Evolutionary conservation across 1,140 invertebrate genomes (phyloP), one percentile per base, ranked within the genome.

Genomic region (Zaprionus nigranus): DNA sequence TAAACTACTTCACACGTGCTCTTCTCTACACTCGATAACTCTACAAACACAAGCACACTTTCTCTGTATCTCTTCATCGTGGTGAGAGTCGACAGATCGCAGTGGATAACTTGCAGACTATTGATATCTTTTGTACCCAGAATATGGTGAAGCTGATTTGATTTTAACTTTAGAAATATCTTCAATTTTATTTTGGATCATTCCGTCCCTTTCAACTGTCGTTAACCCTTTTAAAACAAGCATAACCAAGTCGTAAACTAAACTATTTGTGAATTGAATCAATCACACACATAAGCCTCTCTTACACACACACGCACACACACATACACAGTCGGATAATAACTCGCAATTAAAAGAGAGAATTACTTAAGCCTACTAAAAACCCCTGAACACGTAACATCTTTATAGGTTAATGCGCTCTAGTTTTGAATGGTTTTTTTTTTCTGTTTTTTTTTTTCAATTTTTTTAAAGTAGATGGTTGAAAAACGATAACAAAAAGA

Each of bases 401-500:
- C 75, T 78, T 71, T 83, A 56, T 85, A 82, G 82, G 79, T 85
- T 86, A 26, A 86, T 72, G 79, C 75, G 82, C 75, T 69, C 76
- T 82, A 85, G 75, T 82, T 85, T 82, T 53, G 68, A 87, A 61
- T 17, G 12, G 9, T 30, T 3, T 38, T 58, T 38, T 58, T 46
- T 53, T 51, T 43, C 24, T 43, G 60, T 77, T 70, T 74, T 75
- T 83, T 83, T 84, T 83, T 84, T 81, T 85, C 66, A 76, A 79
- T 79, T 58, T 79, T 79, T 86, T 74, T 78, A 84, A 73, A 22
- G 75, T 86, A 85, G 82, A 79, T 61, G 82, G 79, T 87, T 82
- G 56, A 43, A 73, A 72, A 80, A 73, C 56, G 36, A 68, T 70
- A 54, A 64, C 15, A 30, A 61, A 63, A 26, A 24, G 22, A 51